Evolutionary conservation across 2,797 vertebrate genomes (phyloP), one percentile per base, ranked within the genome.

Genomic region (Chaenodraco wilsoni): DNA sequence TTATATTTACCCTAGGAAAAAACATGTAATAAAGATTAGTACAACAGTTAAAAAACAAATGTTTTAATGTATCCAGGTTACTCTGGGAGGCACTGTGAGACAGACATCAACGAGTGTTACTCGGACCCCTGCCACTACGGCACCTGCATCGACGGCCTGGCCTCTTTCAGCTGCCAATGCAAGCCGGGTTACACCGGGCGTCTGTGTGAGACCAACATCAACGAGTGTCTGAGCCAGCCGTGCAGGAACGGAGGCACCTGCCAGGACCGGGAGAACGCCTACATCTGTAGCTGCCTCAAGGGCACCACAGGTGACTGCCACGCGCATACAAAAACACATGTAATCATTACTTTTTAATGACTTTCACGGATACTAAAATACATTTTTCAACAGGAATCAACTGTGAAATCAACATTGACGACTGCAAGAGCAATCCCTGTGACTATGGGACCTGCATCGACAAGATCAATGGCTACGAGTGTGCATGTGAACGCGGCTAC

Each of bases 181-280:
- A 89, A 79, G 10, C 94, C 95, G 0, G 98, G 98, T 19, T 99
- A 97, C 93, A 97, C 94, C 0, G 98, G 98, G 33, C 95, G 95
- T 33, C 95, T 96, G 79, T 99, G 98, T 0, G 96, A 99, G 88
- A 96, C 94, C 83, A 97, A 99, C 91, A 95, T 99, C 87, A 96
- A 99, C 0, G 98, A 99, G 90, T 99, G 98, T 79, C 93, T 96
- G 78, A 98, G 97, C 87, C 96, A 97, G 89, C 98, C 98, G 0
- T 99, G 98, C 91, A 95, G 95, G 78, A 97, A 99, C 0, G 96
- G 97, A 1, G 98, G 97, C 17, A 96, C 95, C 78, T 99, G 98
- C 84, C 95, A 96, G 90, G 98, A 99, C 93, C 88, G 91, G 0
- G 94, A 96, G 87, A 97, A 99, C 0, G 62, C 92, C 62, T 99